phyloP scores from a whole-genome alignment of 2,888 invertebrate genomes.

The Lycia hirtaria region DNA sequence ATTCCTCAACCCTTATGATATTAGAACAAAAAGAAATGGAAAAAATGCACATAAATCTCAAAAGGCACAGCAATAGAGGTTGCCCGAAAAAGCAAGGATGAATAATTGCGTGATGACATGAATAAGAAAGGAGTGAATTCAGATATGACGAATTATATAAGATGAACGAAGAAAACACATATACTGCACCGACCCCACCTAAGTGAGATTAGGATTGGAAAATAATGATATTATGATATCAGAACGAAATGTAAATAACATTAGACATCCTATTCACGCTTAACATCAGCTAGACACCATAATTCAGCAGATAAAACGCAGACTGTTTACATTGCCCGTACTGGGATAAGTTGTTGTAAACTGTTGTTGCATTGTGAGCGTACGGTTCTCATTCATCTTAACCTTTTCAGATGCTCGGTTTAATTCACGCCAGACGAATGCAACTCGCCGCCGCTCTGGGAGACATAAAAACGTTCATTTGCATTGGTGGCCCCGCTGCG shows the following conservation, averaged over 20 bases:
- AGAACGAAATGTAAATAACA: slow-evolving; percentile 11
- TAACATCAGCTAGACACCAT: slow-evolving; percentile 49
- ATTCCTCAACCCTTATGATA: neutral
- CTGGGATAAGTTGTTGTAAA: slow-evolving; percentile 78
- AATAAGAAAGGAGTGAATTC: too few relatives aligned
- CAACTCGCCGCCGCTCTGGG: slow-evolving; percentile 52
- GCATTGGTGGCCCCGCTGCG: slow-evolving; percentile 69
- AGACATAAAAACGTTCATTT: slow-evolving; percentile 79
- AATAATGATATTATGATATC: too few relatives aligned
- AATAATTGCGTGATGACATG: too few relatives aligned
- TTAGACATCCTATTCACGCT: slow-evolving; percentile 42
- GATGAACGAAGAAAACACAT: too few relatives aligned
- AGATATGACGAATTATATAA: too few relatives aligned
- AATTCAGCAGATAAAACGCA: slow-evolving; percentile 63
- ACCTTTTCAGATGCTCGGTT: slow-evolving; percentile 77
- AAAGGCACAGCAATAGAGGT: too few relatives aligned
- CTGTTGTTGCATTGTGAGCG: slow-evolving; percentile 76
- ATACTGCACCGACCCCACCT: too few relatives aligned
- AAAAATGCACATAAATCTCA: too few relatives aligned
- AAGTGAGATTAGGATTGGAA: too few relatives aligned
- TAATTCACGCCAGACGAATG: slow-evolving; percentile 75
- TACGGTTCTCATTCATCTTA: slow-evolving; percentile 76
- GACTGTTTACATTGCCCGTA: slow-evolving; percentile 70
- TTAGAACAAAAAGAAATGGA: slow-evolving; percentile 4
- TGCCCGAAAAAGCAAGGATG: too few relatives aligned